Percentiles rank a stretch among this genome's conserved stretches.
These are phyloP conservation scores for Myiozetetes cayanensis DNA, from an alignment of 2,113 vertebrate genomes.

Conservation along the genomic window DNA sequence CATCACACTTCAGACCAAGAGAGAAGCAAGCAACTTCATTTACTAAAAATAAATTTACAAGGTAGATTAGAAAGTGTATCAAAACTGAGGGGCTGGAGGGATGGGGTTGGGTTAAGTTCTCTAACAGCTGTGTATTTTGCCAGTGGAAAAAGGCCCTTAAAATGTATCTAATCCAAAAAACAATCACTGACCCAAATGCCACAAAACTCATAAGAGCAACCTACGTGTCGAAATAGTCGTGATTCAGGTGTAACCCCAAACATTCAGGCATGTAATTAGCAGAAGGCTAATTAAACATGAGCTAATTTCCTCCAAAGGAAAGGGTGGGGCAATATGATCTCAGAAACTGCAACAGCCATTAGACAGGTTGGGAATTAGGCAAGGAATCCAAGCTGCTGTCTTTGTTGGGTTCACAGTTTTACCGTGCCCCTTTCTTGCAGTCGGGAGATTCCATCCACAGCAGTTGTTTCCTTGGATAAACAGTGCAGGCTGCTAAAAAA, in stretches of 20 bases:
- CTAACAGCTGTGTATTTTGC: neutral
- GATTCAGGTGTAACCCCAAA: neutral
- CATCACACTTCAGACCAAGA: neutral
- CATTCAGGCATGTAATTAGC: neutral
- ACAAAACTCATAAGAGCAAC: neutral
- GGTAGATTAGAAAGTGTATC: neutral
- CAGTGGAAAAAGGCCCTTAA: neutral
- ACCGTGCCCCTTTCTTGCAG: fast-evolving
- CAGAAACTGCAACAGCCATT: neutral
- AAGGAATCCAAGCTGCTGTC: fast-evolving
- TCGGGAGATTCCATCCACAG: fast-evolving
- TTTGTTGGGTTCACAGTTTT: neutral
- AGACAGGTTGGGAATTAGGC: neutral
- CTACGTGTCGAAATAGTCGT: neutral
- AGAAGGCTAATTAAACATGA: constrained; percentile 1
- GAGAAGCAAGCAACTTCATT: neutral
- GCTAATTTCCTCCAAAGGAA: constrained; percentile 6
- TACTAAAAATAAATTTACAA: neutral
- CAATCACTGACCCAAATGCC: neutral
- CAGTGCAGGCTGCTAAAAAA: neutral
- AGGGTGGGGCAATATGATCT: neutral
- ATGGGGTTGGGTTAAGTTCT: neutral
- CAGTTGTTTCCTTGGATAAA: neutral
- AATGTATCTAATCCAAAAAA: neutral
- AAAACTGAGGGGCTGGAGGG: neutral